Evolutionary conservation across 2,113 vertebrate genomes (phyloP).

Genomic region (Rattus norvegicus): GRCr8 NC_086025.1:120921001-120921500

Average conservation of each 20-base stretch:
- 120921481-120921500: neutral
- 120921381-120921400: neutral
- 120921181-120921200: neutral
- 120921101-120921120: neutral
- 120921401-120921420: neutral
- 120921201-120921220: neutral
- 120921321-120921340: neutral
- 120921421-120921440: accelerated
- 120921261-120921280: too few species aligned
- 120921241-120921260: neutral
- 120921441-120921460: neutral
- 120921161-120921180: neutral
- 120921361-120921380: neutral
- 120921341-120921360: neutral
- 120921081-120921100: neutral
- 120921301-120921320: neutral
- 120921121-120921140: neutral
- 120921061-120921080: neutral
- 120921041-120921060: neutral
- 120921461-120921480: neutral
- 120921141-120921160: neutral
- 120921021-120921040: too few species aligned
- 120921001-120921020: neutral
- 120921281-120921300: neutral
- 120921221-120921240: neutral